Evolutionary conservation across 2,113 vertebrate species (phyloP).

Genomic region (Montifringilla adamsi): DNA sequence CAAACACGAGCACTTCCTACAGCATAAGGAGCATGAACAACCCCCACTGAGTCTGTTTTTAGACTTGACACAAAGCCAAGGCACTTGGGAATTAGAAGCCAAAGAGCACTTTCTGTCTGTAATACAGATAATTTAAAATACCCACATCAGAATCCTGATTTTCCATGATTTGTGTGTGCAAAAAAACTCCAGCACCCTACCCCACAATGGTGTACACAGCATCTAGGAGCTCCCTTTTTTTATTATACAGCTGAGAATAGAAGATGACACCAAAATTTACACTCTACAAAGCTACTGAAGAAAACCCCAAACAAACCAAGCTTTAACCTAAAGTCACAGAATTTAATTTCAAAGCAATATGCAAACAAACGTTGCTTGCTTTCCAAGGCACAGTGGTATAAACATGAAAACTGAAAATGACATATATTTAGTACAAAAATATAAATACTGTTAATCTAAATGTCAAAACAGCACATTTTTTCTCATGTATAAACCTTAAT

Average conservation of each 20-base stretch:
- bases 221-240: background rate
- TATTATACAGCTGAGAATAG: background rate
- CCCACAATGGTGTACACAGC: background rate
- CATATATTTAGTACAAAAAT: slow-evolving; percentile 20
- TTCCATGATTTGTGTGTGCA: background rate
- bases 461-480: background rate
- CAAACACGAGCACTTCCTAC: background rate
- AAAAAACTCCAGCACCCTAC: background rate
- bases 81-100: background rate
- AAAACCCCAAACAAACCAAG: background rate
- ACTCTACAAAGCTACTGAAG: background rate
- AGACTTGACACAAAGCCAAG: background rate
- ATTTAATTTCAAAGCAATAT: background rate
- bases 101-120: background rate
- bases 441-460: background rate
- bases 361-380: background rate
- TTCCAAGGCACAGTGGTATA: slow-evolving; percentile 20
- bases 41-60: background rate
- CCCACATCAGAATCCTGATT: background rate
- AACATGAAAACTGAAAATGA: background rate
- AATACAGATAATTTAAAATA: background rate
- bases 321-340: background rate
- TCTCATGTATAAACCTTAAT: background rate
- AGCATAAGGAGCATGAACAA: background rate
- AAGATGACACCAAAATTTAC: background rate